Conservation (phyloP, 2,113 vertebrate species). For the Bungarus multicinctus region DNA sequence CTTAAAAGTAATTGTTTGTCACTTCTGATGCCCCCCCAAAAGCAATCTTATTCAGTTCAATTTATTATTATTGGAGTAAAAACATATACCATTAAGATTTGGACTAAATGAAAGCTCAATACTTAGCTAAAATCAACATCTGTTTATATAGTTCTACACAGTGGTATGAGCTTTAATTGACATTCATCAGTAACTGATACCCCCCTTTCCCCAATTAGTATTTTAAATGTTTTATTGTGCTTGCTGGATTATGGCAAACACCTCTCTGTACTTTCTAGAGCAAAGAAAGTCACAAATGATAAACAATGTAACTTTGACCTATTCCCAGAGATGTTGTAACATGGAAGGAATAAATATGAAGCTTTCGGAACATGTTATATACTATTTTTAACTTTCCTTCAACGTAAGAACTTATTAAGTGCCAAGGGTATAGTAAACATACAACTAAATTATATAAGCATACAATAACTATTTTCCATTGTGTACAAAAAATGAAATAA, state of each 20-base stretch:
- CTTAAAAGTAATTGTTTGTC: not conserved
- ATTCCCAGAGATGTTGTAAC: not conserved
- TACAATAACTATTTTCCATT: not conserved
- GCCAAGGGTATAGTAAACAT: not conserved
- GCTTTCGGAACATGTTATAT: not conserved
- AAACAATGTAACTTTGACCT: not conserved
- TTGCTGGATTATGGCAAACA: not conserved
- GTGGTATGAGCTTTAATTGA: not conserved
- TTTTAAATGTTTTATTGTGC: not conserved
- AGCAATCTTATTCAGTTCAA: not conserved
- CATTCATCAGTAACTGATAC: not conserved
- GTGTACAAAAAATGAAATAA: not conserved
- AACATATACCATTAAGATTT: not conserved
- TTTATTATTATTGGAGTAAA: not conserved
- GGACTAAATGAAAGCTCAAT: not conserved
- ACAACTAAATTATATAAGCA: not conserved
- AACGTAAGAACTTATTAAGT: not conserved
- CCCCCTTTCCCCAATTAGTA: not conserved
- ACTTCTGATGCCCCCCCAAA: not conserved
- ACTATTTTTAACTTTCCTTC: not conserved
- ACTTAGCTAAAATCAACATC: not conserved
- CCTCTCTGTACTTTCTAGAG: not conserved
- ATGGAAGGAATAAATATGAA: not conserved
- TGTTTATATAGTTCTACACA: not conserved
- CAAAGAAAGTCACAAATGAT: not conserved